Conservation (phyloP, 2,113 vertebrate species). For the Dermatemys mawii region DNA sequence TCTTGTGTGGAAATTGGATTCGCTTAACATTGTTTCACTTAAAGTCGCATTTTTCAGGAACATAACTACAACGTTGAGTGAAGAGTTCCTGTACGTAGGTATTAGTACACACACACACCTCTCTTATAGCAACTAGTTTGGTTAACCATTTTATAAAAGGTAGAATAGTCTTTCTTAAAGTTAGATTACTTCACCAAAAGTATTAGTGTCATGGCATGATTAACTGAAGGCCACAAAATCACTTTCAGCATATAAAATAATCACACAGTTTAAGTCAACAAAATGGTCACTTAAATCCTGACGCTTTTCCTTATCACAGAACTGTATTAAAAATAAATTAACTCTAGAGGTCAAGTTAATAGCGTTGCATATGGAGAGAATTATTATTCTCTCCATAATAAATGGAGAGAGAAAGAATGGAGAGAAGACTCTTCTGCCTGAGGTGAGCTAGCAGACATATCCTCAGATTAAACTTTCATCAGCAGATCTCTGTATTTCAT, state of each 20-base stretch:
- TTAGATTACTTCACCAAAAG: neutral
- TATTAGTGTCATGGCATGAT: neutral
- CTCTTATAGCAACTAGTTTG: neutral
- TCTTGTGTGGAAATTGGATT: too few species aligned
- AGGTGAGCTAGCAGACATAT: conserved; percentile 61
- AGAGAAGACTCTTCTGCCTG: conserved; percentile 41
- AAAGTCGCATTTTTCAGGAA: too few species aligned
- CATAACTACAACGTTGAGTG: too few species aligned
- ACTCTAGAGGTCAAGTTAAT: conserved; percentile 56
- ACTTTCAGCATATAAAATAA: conserved; percentile 22
- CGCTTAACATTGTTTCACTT: too few species aligned
- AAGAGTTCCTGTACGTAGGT: too few species aligned
- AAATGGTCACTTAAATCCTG: neutral
- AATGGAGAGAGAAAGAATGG: too few species aligned
- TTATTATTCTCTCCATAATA: conserved; percentile 50
- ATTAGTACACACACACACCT: neutral
- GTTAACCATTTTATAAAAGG: neutral
- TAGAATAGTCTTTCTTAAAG: conserved; percentile 16
- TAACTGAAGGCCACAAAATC: neutral
- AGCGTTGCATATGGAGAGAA: conserved; percentile 4
- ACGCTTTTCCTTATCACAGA: conserved; percentile 30
- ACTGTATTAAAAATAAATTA: conserved; percentile 54
- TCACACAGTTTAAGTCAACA: neutral
- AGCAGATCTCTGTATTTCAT: conserved; percentile 79
- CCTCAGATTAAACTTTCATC: conserved; percentile 85